A percentile compares a stretch with the other conserved stretches of the same genome.
These are phyloP conservation scores for Cerastis leucographa DNA, from an alignment of 2,888 invertebrate genomes.

Conservation along the genomic window DNA sequence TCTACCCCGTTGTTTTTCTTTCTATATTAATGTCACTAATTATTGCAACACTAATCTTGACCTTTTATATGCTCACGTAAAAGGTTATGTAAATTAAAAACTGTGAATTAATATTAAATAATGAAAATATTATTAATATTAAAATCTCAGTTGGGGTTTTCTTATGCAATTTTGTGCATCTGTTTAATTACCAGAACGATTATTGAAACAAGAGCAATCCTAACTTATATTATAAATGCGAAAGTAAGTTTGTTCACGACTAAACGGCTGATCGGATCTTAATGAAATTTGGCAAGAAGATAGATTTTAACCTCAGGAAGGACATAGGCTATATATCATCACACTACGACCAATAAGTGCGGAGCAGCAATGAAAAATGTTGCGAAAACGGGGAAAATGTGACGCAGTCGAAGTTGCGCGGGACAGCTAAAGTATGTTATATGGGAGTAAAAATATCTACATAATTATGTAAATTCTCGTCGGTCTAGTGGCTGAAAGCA, in stretches of 20 bases:
- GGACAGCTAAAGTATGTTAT: too few relatives aligned
- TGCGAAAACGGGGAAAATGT: too few relatives aligned
- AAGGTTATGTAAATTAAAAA: conserved; percentile 16
- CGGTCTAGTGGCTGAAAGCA: background rate
- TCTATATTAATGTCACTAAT: conserved; percentile 3
- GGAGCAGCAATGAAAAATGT: too few relatives aligned
- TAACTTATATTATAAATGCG: too few relatives aligned
- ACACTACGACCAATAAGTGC: too few relatives aligned
- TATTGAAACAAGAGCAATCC: background rate
- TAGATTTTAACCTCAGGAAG: too few relatives aligned
- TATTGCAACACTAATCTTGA: conserved; percentile 33
- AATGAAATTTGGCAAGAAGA: too few relatives aligned
- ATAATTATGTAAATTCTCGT: too few relatives aligned
- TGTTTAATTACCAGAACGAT: background rate
- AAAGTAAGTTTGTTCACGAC: too few relatives aligned
- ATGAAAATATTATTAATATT: background rate
- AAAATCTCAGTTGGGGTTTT: background rate
- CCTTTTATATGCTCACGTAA: background rate
- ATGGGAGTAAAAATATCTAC: background rate
- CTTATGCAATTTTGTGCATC: conserved; percentile 13
- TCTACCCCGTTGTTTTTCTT: background rate
- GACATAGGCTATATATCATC: too few relatives aligned
- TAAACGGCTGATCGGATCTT: too few relatives aligned
- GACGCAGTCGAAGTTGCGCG: too few relatives aligned
- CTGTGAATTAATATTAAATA: conserved; percentile 3